Evolutionary conservation across 1,140 invertebrate species (phyloP).

Genomic region (Adelges cooleyi): DNA sequence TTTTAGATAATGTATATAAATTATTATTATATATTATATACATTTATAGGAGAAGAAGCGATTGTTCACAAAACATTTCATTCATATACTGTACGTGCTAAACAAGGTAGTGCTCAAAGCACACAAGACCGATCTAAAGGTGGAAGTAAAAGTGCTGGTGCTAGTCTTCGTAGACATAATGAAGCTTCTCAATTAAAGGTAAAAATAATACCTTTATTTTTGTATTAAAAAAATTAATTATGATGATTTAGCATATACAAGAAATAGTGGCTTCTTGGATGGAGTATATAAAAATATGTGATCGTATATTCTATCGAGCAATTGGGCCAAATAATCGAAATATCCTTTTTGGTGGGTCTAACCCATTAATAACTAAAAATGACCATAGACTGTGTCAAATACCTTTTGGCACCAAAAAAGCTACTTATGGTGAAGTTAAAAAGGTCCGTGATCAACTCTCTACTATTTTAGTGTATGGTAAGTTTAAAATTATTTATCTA

Average conservation of each 20-base stretch:
- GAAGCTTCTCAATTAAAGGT: slow-evolving; percentile 44
- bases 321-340: slow-evolving; percentile 58
- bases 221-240: background rate
- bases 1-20: background rate
- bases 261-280: slow-evolving; percentile 60
- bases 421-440: slow-evolving; percentile 69
- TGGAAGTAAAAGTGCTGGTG: slow-evolving; percentile 65
- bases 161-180: slow-evolving; percentile 67
- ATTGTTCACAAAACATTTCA: slow-evolving; percentile 78
- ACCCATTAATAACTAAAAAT: slow-evolving; percentile 51
- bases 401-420: slow-evolving; percentile 69
- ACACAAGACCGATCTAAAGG: slow-evolving; percentile 52
- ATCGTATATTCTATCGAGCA: slow-evolving; percentile 67
- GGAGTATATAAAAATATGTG: slow-evolving; percentile 51
- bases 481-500: slow-evolving; percentile 32
- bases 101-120: slow-evolving; percentile 68
- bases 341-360: slow-evolving; percentile 63
- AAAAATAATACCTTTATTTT: background rate
- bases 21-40: slow-evolving; percentile 28
- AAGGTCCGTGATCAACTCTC: slow-evolving; percentile 59
- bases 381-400: slow-evolving; percentile 57
- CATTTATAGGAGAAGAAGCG: slow-evolving; percentile 42
- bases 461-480: slow-evolving; percentile 64
- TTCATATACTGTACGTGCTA: slow-evolving; percentile 70
- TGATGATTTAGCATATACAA: slow-evolving; percentile 59